Evolutionary conservation across 1,140 invertebrate species (phyloP).

Genomic region (Drosophila grimshawi): DNA sequence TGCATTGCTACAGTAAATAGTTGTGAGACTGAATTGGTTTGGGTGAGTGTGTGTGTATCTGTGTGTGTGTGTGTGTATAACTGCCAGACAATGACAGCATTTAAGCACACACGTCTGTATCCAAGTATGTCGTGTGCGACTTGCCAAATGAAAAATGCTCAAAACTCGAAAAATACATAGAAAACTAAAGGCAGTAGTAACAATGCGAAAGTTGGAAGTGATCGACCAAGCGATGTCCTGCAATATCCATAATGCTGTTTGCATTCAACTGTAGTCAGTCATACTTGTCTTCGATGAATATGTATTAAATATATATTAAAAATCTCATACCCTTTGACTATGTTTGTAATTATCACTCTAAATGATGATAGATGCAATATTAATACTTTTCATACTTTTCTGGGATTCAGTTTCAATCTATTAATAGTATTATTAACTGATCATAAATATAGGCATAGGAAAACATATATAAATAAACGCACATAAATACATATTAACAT

Average conservation of each 20-base stretch:
- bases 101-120: constrained; percentile 47
- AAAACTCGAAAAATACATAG: constrained; percentile 72
- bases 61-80: constrained; percentile 2
- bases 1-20: not conserved
- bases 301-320: too few species aligned
- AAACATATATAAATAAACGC: too few species aligned
- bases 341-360: too few species aligned
- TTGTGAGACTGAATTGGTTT: not conserved
- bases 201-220: not conserved
- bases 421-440: too few species aligned
- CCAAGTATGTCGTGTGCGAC: constrained; percentile 43
- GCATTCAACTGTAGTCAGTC: too few species aligned
- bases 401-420: too few species aligned
- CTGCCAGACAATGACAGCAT: constrained; percentile 54
- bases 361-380: too few species aligned
- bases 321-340: too few species aligned
- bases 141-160: constrained; percentile 29
- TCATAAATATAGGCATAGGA: too few species aligned
- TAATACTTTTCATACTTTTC: not conserved
- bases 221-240: not conserved
- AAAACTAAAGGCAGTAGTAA: constrained; percentile 38
- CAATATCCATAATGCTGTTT: not conserved
- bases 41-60: not conserved
- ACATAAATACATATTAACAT: too few species aligned
- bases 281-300: too few species aligned